Base-by-base conservation (phyloP, 2,113 vertebrate genomes). In the Eulemur rufifrons region DNA sequence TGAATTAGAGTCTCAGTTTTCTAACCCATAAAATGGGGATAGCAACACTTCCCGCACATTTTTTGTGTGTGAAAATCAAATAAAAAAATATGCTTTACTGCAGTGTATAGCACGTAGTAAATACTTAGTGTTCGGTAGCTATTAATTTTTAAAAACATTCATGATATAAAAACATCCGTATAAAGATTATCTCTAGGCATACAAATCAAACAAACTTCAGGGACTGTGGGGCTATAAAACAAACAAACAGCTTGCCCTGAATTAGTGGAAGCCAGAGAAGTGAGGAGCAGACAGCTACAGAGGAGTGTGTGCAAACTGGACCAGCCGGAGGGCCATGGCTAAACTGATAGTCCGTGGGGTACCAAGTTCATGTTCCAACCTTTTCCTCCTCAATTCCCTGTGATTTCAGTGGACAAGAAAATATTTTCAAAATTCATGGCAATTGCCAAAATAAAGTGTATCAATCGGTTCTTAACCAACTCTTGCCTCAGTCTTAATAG, bases 261-360 rank as follows among this genome's bases (percentile, higher is more conserved):
- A 61, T 50, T 18, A 42, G 3, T 42, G 39, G 64, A 91, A 88
- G 42, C 32, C 66, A 63, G 5, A 9, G 52, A 74, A 32, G 23
- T 21, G 29, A 88, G 15, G 27, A 52, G 42, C 39, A 32, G 69
- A 6, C 39, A 74, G 13, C 56, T 7, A 4, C 10, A 73, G 61
- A 45, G 23, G 6, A 12, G 2, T 3, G 29, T 6, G 3, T 42
- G 29, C 39, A 81, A 29, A 61, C 25, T 21, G n/a, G 14, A 39
- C 6, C 12, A 3, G 21, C 0, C 32, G 50, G 32, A 52, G 6
- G 2, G 8, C 20, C 0, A 1, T 9, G 14, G 11, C 12, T 42
- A 86, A 93, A 34, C 23, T 29, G 52, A 63, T 0, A 14, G 4
- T 61, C 64, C 66, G 2, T 34, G 74, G 45, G 42, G 15, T 6